These are phyloP conservation scores for Zosterops pallidus DNA, from an alignment of 2,113 vertebrate genomes.

Conservation along the genomic window DNA sequence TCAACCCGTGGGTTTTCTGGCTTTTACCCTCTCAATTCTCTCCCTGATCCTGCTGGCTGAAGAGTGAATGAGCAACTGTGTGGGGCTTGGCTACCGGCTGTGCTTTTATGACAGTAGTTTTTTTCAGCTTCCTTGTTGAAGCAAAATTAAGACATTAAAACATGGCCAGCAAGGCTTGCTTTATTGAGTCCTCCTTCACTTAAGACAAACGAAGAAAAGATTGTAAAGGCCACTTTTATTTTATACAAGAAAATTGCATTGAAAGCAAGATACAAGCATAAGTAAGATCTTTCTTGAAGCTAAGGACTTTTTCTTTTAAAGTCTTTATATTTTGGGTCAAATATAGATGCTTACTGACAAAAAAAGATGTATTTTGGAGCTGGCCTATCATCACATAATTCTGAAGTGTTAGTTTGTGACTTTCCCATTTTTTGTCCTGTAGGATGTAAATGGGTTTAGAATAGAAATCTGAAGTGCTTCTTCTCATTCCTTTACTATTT, in stretches of 20 bases:
- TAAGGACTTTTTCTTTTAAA: neutral
- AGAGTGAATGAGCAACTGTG: neutral
- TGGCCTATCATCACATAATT: neutral
- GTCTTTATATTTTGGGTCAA: neutral
- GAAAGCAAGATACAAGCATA: neutral
- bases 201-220: neutral
- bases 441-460: neutral
- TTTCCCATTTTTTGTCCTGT: neutral
- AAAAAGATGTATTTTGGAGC: neutral
- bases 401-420: neutral
- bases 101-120: neutral
- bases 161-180: neutral
- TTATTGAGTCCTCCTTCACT: neutral
- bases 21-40: neutral
- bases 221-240: neutral
- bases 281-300: neutral
- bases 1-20: neutral
- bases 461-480: neutral
- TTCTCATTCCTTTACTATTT: neutral
- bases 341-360: neutral
- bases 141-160: neutral
- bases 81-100: neutral
- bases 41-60: rapidly evolving
- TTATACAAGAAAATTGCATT: neutral
- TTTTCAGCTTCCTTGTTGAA: neutral